Conservation (phyloP, 2,113 vertebrate genomes). For the Catagonus wagneri region DNA sequence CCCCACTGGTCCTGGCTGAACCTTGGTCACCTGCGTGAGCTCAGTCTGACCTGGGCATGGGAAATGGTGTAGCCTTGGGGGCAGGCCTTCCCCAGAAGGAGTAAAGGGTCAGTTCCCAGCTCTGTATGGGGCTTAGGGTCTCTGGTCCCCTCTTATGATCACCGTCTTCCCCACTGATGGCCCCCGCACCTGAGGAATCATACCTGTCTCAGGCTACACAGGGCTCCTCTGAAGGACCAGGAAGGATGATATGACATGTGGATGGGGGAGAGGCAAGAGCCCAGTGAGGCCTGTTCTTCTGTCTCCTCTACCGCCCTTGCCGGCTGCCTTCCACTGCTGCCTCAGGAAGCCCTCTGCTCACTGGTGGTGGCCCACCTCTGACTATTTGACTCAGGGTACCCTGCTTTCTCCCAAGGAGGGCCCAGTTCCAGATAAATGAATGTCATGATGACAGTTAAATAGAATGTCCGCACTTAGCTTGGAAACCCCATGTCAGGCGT, state of each 20-base stretch:
- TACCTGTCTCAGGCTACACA: not conserved
- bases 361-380: not conserved
- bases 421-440: not conserved
- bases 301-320: not conserved
- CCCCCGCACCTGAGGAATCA: not conserved
- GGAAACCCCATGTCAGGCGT: not conserved
- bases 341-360: not conserved
- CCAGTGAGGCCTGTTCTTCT: not conserved
- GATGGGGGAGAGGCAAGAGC: not conserved
- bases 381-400: not conserved
- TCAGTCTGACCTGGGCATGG: not conserved
- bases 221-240: not conserved
- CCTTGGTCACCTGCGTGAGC: not conserved
- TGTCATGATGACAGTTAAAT: not conserved
- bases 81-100: not conserved
- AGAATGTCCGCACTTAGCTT: not conserved
- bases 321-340: not conserved
- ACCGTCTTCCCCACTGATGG: not conserved
- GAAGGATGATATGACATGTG: not conserved
- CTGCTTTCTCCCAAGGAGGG: not conserved
- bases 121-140: not conserved
- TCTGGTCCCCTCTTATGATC: not conserved
- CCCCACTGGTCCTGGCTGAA: not conserved
- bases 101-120: not conserved
- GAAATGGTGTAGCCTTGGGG: fast-evolving